Evolutionary conservation across 2,888 invertebrate genomes (phyloP), one percentile per base, ranked within the genome.

Genomic region (Melinopterus prodromus): DNA sequence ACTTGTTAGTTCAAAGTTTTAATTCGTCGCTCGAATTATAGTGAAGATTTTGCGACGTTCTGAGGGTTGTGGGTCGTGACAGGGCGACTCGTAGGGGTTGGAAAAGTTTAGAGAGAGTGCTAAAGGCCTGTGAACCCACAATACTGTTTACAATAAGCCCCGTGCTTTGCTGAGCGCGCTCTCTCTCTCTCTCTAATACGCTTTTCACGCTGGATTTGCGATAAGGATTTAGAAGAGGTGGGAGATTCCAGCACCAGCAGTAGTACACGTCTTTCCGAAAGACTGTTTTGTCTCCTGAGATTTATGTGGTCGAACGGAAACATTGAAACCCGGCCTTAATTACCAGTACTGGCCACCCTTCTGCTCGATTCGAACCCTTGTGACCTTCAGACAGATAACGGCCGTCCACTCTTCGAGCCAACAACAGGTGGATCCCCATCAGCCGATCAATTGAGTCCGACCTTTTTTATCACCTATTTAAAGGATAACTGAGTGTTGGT

Each of bases 181-280:
- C 26, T 26, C 89, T 88, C 86, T 88, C 86, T 87, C 87, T 88
- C 87, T 88, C 90, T 92, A 92, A 93, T 92, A 91, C 91, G 92
- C 93, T 93, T 93, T 92, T 91, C 53, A 92, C 91, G 92, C 91
- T 90, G 92, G 92, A 92, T 92, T 92, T 92, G 90, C 91, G 91
- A 90, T 92, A 91, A 91, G 89, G 92, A 92, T 92, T 91, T 91
- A 86, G 87, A 87, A 87, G 86, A 87, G 90, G 89, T 90, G 86
- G 69, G 78, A 35, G 38, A 16, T 78, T 26, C 74, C 77, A 70
- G 16, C 12, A 69, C 16, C 69, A 71, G 16, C 75, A 12, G 53
- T 53, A 53, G 9, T 53, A 53, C 53, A 53, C 37, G 6, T 35
- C 74, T 15, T 74, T 72, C 69, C 69, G 35, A 71, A 71, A 38